Conservation (phyloP, 2,113 vertebrate species). For the Centrocercus urophasianus region DNA sequence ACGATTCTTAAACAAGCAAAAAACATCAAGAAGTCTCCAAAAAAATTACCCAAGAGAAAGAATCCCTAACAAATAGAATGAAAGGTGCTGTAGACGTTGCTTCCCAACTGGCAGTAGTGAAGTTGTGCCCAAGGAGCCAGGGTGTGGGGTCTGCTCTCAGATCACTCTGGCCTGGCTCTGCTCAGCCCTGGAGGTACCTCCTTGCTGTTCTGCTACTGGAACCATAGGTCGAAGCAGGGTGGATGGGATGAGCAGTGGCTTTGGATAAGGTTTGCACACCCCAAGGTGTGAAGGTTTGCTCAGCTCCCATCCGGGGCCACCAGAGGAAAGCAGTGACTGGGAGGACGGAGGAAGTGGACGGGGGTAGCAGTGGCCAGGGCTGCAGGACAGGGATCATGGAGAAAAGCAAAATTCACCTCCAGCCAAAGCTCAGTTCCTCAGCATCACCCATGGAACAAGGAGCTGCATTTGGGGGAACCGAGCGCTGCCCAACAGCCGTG, state of each 20-base stretch:
- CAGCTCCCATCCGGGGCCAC: background rate
- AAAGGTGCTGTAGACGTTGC: rapidly evolving
- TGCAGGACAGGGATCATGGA: rapidly evolving
- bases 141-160: background rate
- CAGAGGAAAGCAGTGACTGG: background rate
- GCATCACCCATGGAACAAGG: rapidly evolving
- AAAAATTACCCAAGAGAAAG: background rate
- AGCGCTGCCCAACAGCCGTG: background rate
- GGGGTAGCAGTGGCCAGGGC: background rate
- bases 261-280: rapidly evolving
- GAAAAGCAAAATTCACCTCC: background rate
- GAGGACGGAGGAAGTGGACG: background rate
- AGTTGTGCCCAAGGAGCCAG: background rate
- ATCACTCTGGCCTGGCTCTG: background rate
- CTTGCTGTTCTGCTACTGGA: background rate
- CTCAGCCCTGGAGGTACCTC: background rate
- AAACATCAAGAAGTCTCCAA: background rate
- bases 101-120: background rate
- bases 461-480: rapidly evolving
- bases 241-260: background rate
- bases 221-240: rapidly evolving
- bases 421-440: rapidly evolving
- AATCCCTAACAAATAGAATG: background rate
- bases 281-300: background rate
- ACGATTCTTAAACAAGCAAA: background rate